These are phyloP conservation scores for Drosophila lutescens DNA, from an alignment of 2,888 invertebrate genomes.

Conservation along the genomic window DNA sequence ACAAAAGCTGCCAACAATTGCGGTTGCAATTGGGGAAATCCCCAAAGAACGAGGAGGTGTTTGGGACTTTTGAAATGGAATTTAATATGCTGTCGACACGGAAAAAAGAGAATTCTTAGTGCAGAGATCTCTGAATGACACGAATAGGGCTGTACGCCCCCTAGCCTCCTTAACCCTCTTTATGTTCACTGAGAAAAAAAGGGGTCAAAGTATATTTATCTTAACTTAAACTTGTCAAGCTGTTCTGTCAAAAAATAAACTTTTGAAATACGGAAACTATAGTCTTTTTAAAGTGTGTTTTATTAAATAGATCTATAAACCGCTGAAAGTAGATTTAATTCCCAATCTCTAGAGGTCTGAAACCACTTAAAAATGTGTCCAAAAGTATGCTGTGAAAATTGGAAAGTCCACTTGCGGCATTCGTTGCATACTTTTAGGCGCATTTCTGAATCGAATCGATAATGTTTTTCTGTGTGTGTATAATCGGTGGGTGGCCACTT, in stretches of 20 bases:
- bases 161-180: slow-evolving; percentile 5
- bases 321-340: too few species aligned
- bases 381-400: not conserved
- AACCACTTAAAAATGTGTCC: not conserved
- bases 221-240: too few species aligned
- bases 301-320: too few species aligned
- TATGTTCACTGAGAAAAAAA: not conserved
- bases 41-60: slow-evolving; percentile 15
- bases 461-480: slow-evolving; percentile 10
- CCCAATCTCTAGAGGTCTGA: too few species aligned
- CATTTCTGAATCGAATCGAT: not conserved
- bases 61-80: slow-evolving; percentile 28
- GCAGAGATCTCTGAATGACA: slow-evolving; percentile 49
- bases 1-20: slow-evolving; percentile 43
- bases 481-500: slow-evolving; percentile 51
- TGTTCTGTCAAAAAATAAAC: too few species aligned
- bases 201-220: not conserved
- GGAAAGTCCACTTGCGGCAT: not conserved
- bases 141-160: slow-evolving; percentile 23
- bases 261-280: too few species aligned
- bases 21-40: slow-evolving; percentile 39
- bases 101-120: slow-evolving; percentile 47
- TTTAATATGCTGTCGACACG: slow-evolving; percentile 44
- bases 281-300: too few species aligned
- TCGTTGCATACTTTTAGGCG: not conserved